Evolutionary conservation across 1,140 invertebrate species (phyloP).

Genomic region (Sarcophaga bullata): DNA sequence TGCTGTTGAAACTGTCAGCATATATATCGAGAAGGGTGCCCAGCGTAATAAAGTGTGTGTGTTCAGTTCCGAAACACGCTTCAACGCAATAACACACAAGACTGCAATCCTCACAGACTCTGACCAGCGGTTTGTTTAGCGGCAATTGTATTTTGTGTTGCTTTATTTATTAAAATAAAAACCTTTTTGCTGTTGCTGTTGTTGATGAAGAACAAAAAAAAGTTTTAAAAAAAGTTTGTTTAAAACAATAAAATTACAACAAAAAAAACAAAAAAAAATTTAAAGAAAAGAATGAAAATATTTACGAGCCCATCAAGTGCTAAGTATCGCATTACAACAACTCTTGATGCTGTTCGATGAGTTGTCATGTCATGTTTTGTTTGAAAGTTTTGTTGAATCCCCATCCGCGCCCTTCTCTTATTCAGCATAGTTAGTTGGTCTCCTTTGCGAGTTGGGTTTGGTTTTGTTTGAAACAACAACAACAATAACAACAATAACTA

Average conservation of each 20-base stretch:
- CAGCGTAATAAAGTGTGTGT: too few relatives aligned
- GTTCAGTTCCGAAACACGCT: too few relatives aligned
- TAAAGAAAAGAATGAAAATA: constrained; percentile 59
- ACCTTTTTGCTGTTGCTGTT: constrained; percentile 11
- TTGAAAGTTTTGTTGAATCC: constrained; percentile 40
- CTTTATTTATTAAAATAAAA: constrained; percentile 27
- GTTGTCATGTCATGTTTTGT: constrained; percentile 63
- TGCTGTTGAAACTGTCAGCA: too few relatives aligned
- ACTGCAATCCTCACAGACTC: neutral
- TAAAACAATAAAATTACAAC: constrained; percentile 31
- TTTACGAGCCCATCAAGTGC: constrained; percentile 66
- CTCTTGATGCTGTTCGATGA: constrained; percentile 64
- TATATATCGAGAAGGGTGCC: too few relatives aligned
- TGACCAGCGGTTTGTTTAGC: neutral
- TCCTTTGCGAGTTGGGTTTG: constrained; percentile 18
- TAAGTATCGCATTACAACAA: constrained; percentile 66
- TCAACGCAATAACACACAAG: neutral
- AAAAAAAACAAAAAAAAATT: neutral
- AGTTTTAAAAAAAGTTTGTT: constrained; percentile 16
- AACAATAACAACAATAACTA: neutral
- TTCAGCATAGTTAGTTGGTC: neutral
- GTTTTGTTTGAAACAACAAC: neutral
- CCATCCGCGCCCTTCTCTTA: neutral
- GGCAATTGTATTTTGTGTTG: neutral
- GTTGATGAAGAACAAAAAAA: neutral